Conservation (phyloP, 2,888 invertebrate genomes). For the Nomada ruficornis region DNA sequence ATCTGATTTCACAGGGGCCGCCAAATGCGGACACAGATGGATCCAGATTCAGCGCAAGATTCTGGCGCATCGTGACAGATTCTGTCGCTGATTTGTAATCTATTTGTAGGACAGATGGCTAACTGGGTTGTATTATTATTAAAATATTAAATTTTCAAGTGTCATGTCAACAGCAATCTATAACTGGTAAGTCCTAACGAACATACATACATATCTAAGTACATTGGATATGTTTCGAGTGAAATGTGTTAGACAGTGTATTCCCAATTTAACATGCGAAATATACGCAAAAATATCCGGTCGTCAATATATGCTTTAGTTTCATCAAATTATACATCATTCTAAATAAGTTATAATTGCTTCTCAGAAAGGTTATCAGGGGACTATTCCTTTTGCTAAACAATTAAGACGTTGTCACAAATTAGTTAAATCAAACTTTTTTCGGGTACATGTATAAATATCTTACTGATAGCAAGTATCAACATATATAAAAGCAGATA, state of each 20-base stretch:
- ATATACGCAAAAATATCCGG: not conserved
- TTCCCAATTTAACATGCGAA: not conserved
- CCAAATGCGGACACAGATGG: too few species aligned
- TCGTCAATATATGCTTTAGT: conserved; percentile 23
- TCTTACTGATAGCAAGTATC: not conserved
- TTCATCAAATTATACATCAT: not conserved
- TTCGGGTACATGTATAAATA: conserved; percentile 4
- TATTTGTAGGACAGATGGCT: too few species aligned
- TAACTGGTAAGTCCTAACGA: too few species aligned
- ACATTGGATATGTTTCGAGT: not conserved
- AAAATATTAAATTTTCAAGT: too few species aligned
- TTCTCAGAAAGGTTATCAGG: not conserved
- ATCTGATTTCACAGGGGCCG: too few species aligned
- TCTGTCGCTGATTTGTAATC: too few species aligned
- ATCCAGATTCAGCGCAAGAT: too few species aligned
- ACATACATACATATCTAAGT: not conserved
- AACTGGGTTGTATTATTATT: too few species aligned
- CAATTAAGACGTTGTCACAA: not conserved
- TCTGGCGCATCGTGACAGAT: too few species aligned
- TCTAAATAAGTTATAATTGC: not conserved
- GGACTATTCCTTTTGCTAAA: not conserved
- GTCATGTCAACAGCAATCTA: not conserved
- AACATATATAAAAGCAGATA: conserved; percentile 4
- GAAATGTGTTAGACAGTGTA: not conserved
- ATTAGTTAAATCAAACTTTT: not conserved